Percentiles rank a stretch among this genome's conserved stretches.
phyloP scores from a whole-genome alignment of 2,113 vertebrate species.

The Austrofundulus limnaeus region DNA sequence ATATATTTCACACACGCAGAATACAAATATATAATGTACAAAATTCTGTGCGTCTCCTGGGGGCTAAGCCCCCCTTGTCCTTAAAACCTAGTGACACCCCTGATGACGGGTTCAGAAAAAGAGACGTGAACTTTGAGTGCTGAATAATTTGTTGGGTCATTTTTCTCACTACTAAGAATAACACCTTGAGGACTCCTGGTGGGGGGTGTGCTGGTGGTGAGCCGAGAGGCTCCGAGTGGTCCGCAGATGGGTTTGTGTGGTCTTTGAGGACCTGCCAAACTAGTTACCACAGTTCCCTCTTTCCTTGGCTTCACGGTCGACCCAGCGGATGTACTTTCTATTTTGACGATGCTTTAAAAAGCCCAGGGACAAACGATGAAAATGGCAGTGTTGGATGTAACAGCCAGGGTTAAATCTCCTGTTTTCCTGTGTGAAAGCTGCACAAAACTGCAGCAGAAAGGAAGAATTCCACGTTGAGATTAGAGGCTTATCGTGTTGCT shows the following conservation, averaged over 20 bases:
- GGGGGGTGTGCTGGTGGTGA: slow-evolving; percentile 40
- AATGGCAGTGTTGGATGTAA: slow-evolving; percentile 33
- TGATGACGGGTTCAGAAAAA: background rate
- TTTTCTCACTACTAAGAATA: slow-evolving; percentile 66
- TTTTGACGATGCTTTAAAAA: slow-evolving; percentile 59
- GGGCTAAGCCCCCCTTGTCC: too few relatives aligned
- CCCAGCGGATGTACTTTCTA: slow-evolving; percentile 47
- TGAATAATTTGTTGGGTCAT: slow-evolving; percentile 63
- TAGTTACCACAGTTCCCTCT: slow-evolving; percentile 53
- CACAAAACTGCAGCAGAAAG: slow-evolving; percentile 43
- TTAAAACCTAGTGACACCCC: background rate
- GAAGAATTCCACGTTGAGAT: slow-evolving; percentile 47
- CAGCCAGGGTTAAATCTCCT: slow-evolving; percentile 35
- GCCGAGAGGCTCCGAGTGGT: slow-evolving; percentile 43
- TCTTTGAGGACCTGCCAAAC: slow-evolving; percentile 62
- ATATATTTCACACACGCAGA: too few relatives aligned
- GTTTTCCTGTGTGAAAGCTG: slow-evolving; percentile 45
- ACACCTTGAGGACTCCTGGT: slow-evolving; percentile 47
- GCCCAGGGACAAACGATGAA: slow-evolving; percentile 48
- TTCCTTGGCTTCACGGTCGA: slow-evolving; percentile 27
- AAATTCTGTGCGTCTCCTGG: too few relatives aligned
- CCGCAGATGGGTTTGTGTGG: slow-evolving; percentile 52
- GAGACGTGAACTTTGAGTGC: background rate
- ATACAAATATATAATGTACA: too few relatives aligned
- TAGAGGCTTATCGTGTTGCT: slow-evolving; percentile 41